Base-by-base conservation (phyloP, 2,888 invertebrate species). In the Campaea margaritaria region DNA sequence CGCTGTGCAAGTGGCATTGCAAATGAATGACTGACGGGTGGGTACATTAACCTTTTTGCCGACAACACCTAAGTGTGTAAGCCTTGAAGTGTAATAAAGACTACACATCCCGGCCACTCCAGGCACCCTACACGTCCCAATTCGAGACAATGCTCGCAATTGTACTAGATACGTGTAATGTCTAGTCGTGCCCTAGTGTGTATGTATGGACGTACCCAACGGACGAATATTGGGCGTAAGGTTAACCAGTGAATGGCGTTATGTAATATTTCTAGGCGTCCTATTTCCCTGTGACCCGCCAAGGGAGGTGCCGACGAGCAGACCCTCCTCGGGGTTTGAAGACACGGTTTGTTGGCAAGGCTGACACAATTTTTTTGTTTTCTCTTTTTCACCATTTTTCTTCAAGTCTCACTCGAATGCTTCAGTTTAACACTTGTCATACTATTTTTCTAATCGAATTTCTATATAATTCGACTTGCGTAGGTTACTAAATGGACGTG, bases 301-400 rank as follows among this genome's bases (percentile, higher is more conserved):
- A 82, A 85, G 59, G 49, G 79, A 80, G 76, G 79, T 74, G 75
- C 75, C 76, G 68, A 55, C 78, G 74, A 83, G 83, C 87, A 89
- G 88, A 87, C 73, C 81, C 72, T 86, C 83, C 86, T 86, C 86
- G 85, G 83, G 80, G 87, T 83, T 79, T 84, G 85, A 87, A 85
- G 83, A 82, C 79, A 79, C 80, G 82, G 81, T 86, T 85, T 83
- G 81, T 79, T 87, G 86, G 89, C 89, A 89, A 90, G 89, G 87
- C 82, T 85, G 78, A 72, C 74, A 72, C 60, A 62, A 68, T 68
- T 75, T 68, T 58, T 34, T 73, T 68, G 62, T 70, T 60, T 65
- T 62, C 66, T 73, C 67, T 66, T 61, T 62, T 49, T 61, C 59
- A 62, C 65, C 15, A 12, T 54, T 49, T 62, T 65, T 68, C 67